phyloP scores from a whole-genome alignment of 2,113 vertebrate genomes.

The Formicarius rufipectus region DNA sequence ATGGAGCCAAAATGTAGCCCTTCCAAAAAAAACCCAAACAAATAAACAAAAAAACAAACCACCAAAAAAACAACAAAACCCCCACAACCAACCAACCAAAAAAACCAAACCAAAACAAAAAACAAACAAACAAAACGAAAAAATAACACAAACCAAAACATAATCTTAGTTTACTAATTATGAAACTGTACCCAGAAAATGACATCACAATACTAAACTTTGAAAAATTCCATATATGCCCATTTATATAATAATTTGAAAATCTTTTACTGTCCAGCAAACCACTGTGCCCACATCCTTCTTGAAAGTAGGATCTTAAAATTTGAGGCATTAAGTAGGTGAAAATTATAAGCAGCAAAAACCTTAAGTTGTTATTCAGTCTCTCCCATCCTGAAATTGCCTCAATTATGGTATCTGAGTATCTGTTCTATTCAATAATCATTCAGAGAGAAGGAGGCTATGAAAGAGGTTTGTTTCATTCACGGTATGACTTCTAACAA shows the following conservation, averaged over 20 bases:
- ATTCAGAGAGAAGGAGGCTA: not conserved
- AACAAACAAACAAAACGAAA: no score
- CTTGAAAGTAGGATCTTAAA: not conserved
- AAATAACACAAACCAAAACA: no score
- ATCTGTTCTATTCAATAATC: not conserved
- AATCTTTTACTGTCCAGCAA: not conserved
- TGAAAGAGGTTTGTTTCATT: not conserved
- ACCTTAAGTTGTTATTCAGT: not conserved
- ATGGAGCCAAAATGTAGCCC: not conserved
- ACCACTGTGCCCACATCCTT: not conserved
- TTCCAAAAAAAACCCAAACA: not conserved
- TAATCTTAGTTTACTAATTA: not conserved
- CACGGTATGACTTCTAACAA: not conserved
- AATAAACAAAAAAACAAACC: no score
- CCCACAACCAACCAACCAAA: no score
- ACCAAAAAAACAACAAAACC: no score
- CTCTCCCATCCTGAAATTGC: not conserved
- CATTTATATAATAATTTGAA: not conserved
- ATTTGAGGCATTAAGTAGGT: not conserved
- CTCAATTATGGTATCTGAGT: not conserved
- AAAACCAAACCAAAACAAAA: not conserved
- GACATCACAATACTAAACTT: not conserved
- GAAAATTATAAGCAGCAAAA: not conserved
- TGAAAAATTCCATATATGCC: not conserved
- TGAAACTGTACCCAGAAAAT: constrained; percentile 9